Evolutionary conservation across 2,797 vertebrate species (phyloP).

Genomic region (Lophotriccus pileatus): DNA sequence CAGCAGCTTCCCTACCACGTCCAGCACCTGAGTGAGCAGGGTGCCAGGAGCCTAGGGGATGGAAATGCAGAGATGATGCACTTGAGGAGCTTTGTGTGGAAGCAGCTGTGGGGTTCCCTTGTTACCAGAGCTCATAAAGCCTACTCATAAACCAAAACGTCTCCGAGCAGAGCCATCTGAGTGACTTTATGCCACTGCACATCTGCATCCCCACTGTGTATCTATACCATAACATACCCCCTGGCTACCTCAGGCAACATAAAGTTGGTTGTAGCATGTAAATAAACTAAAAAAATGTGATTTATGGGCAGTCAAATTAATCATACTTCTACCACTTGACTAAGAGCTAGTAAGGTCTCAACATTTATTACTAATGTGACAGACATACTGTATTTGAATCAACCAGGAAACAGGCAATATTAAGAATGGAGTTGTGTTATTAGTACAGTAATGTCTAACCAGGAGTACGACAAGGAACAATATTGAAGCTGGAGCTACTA

Average conservation of each 20-base stretch:
- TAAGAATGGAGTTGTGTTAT: not conserved
- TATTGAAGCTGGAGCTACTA: not conserved
- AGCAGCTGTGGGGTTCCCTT: not conserved
- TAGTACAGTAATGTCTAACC: not conserved
- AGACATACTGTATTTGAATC: not conserved
- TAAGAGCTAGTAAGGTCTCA: not conserved
- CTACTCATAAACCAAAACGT: not conserved
- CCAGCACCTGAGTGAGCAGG: fast-evolving
- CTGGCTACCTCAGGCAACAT: not conserved
- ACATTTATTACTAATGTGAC: not conserved
- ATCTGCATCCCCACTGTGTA: not conserved
- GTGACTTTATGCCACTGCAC: not conserved
- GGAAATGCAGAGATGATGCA: not conserved
- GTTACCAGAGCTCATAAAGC: not conserved
- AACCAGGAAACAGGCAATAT: not conserved
- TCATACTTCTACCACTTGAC: not conserved
- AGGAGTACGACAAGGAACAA: fast-evolving
- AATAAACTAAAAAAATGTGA: not conserved
- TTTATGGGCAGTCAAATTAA: not conserved
- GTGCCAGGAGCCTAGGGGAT: not conserved
- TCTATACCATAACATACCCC: not conserved
- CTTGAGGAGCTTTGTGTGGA: not conserved
- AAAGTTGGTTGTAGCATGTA: not conserved
- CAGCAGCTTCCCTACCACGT: not conserved
- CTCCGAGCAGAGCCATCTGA: not conserved